Conservation (phyloP, 2,888 invertebrate genomes). For the Acanthacorydalis orientalis region DNA sequence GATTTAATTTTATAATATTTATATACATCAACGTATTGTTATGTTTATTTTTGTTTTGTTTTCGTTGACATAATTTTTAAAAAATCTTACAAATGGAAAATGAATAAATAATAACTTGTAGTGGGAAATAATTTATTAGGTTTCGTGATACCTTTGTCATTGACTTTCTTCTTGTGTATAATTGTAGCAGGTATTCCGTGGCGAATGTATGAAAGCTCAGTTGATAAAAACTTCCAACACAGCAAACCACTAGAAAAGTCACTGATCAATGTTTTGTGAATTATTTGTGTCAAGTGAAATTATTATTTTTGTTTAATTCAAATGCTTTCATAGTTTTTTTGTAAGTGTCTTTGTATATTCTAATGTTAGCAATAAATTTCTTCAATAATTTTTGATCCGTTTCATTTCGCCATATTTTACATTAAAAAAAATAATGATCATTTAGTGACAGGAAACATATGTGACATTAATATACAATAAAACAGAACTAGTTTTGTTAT, state of each 20-base stretch:
- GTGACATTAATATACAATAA: not conserved
- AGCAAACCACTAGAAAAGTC: not conserved
- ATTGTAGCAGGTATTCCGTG: no score
- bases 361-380: not conserved
- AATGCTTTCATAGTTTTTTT: not conserved
- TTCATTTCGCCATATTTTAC: not conserved
- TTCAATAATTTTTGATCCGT: not conserved
- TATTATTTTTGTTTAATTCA: not conserved
- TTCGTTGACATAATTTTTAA: no score
- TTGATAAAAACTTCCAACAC: constrained; percentile 7
- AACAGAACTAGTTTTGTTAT: no score
- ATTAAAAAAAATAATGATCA: not conserved
- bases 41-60: no score
- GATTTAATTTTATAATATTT: no score
- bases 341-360: not conserved
- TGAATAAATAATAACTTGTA: not conserved
- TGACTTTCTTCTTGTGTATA: no score
- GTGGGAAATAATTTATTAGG: not conserved
- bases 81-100: no score
- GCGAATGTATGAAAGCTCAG: not conserved
- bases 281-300: not conserved
- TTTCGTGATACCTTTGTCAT: not conserved
- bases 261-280: constrained; percentile 5
- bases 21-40: no score
- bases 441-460: not conserved